phyloP scores from a whole-genome alignment of 2,113 vertebrate species.

The Paraplagusia blochii region DNA sequence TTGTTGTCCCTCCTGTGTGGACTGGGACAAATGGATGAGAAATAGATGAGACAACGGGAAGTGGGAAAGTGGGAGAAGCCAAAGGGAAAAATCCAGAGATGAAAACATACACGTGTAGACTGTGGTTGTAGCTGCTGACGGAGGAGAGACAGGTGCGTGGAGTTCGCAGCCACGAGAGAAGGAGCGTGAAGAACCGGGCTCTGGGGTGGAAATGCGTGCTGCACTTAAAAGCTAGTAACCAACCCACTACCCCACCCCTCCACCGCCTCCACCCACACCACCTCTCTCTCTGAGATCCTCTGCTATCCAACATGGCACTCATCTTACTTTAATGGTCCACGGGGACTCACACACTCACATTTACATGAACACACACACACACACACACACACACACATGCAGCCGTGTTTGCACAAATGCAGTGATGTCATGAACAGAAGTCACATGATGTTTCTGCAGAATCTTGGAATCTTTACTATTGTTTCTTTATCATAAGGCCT shows the following conservation, averaged over 20 bases:
- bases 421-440: background rate
- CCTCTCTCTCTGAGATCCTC: constrained; percentile 42
- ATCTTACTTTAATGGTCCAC: constrained; percentile 70
- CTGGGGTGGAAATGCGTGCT: constrained; percentile 65
- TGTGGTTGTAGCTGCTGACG: constrained; percentile 57
- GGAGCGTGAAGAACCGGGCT: constrained; percentile 45
- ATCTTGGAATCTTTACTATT: too few species aligned
- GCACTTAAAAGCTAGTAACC: constrained; percentile 77
- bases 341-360: constrained; percentile 38
- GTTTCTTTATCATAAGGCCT: too few species aligned
- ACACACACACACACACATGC: constrained; percentile 4
- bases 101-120: constrained; percentile 53
- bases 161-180: constrained; percentile 63
- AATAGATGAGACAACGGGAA: background rate
- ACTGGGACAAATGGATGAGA: background rate
- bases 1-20: background rate
- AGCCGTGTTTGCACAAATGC: constrained; percentile 30
- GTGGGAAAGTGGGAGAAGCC: constrained; percentile 9
- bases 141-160: constrained; percentile 62
- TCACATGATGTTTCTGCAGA: too few species aligned
- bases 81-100: constrained; percentile 40
- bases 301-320: constrained; percentile 62
- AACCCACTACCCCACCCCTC: constrained; percentile 60
- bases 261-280: constrained; percentile 38
- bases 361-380: constrained; percentile 20